Evolutionary conservation across 2,797 vertebrate genomes (phyloP).

Genomic region (Paguma larvata): DNA sequence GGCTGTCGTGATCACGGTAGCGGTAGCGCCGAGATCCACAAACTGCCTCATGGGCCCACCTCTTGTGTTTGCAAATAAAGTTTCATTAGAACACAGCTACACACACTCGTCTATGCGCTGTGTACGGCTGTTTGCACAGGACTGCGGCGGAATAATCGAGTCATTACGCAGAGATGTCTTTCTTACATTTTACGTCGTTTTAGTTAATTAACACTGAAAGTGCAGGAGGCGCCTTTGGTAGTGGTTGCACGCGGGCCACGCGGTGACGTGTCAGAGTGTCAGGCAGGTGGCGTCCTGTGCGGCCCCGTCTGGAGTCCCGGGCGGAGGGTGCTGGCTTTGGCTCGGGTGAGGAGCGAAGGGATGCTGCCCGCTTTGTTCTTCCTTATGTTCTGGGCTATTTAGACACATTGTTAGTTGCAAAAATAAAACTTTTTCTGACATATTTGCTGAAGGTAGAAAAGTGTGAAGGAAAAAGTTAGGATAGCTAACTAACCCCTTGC

Average conservation of each 20-base stretch:
- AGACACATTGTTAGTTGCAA: neutral
- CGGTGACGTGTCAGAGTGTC: neutral
- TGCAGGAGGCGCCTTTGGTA: neutral
- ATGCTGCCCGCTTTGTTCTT: neutral
- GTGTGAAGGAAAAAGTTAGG: neutral
- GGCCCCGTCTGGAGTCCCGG: neutral
- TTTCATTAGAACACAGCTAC: neutral
- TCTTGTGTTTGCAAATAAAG: neutral
- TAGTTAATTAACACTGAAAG: neutral
- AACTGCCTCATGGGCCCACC: rapidly evolving
- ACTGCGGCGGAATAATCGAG: neutral
- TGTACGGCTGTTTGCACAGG: neutral
- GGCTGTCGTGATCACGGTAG: neutral
- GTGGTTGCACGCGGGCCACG: rapidly evolving
- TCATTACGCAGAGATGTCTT: neutral
- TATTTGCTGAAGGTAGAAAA: neutral
- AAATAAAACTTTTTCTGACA: neutral
- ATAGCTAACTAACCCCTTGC: rapidly evolving
- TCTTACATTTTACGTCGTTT: neutral
- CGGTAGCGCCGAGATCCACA: neutral
- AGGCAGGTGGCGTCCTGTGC: rapidly evolving
- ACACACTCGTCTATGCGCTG: rapidly evolving
- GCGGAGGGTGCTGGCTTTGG: neutral
- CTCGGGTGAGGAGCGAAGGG: neutral
- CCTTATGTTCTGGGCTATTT: neutral